These are phyloP conservation scores for Chelonus insularis DNA, from an alignment of 1,140 invertebrate genomes.

Conservation along the genomic window DNA sequence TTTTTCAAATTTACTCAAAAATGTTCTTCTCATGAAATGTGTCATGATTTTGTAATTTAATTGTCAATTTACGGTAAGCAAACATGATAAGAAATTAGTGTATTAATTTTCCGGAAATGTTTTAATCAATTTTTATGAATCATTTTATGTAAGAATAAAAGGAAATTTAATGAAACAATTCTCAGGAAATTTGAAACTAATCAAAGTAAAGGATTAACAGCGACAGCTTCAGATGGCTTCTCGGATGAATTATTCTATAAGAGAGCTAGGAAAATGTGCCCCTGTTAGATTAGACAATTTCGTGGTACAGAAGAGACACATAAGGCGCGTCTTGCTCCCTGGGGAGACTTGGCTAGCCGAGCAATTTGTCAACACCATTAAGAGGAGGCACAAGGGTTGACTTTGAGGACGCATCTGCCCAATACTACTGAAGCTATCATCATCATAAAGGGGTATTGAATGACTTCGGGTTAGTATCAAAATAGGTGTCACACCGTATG, in stretches of 20 bases:
- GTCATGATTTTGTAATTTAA: too few relatives aligned
- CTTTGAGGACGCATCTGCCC: slow-evolving; percentile 54
- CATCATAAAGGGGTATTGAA: slow-evolving; percentile 57
- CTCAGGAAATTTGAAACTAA: background rate
- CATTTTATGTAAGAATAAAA: too few relatives aligned
- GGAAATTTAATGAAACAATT: too few relatives aligned
- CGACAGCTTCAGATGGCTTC: too few relatives aligned
- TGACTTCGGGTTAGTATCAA: slow-evolving; percentile 44
- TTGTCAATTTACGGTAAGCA: too few relatives aligned
- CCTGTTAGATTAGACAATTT: slow-evolving; percentile 36
- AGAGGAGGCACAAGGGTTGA: slow-evolving; percentile 48
- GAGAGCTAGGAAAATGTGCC: background rate
- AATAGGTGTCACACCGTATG: slow-evolving; percentile 47
- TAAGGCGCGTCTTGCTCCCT: slow-evolving; percentile 36
- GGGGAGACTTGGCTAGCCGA: slow-evolving; percentile 53
- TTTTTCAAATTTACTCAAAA: too few relatives aligned
- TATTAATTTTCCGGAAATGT: too few relatives aligned
- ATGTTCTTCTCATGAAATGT: too few relatives aligned
- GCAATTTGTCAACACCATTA: slow-evolving; percentile 63
- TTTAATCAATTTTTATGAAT: too few relatives aligned
- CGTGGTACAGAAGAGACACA: slow-evolving; percentile 37
- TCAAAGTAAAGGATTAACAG: too few relatives aligned
- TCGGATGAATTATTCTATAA: background rate
- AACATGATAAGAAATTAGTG: too few relatives aligned
- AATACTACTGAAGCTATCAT: slow-evolving; percentile 22